Conservation (phyloP, 2,888 invertebrate species). For the Cynaeus angustus region DNA sequence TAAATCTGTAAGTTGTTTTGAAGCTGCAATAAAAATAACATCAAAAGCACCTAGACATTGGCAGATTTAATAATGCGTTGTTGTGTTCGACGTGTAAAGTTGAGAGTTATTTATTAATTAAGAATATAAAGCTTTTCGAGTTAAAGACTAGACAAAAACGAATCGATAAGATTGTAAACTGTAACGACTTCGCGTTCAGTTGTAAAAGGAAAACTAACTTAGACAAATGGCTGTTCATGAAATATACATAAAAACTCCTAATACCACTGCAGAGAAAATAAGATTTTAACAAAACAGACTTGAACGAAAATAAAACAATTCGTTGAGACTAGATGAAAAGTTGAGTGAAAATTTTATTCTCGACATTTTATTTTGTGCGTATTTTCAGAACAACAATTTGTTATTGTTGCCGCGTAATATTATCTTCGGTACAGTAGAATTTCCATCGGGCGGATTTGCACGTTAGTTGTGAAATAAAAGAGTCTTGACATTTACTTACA, state of each 20-base stretch:
- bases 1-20: slow-evolving; percentile 24
- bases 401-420: slow-evolving; percentile 11
- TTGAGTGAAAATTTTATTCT: slow-evolving; percentile 37
- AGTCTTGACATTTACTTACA: not conserved
- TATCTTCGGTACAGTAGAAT: slow-evolving; percentile 2
- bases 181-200: slow-evolving; percentile 30
- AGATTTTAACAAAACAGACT: slow-evolving; percentile 39
- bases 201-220: slow-evolving; percentile 38
- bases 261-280: slow-evolving; percentile 35
- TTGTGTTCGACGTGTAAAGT: not conserved
- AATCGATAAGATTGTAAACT: slow-evolving; percentile 37
- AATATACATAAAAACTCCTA: slow-evolving; percentile 33
- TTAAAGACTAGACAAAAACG: slow-evolving; percentile 24
- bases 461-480: no score
- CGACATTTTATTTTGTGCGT: not conserved
- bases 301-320: slow-evolving; percentile 24
- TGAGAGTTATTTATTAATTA: slow-evolving; percentile 27
- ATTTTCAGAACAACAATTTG: slow-evolving; percentile 14
- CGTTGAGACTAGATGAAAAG: slow-evolving; percentile 26
- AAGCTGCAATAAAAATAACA: slow-evolving; percentile 13
- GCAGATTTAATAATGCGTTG: slow-evolving; percentile 9
- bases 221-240: slow-evolving; percentile 34
- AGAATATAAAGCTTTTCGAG: slow-evolving; percentile 12
- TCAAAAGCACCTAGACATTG: slow-evolving; percentile 21
- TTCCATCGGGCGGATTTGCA: not conserved